These are phyloP conservation scores for Galleria mellonella DNA, from an alignment of 1,140 invertebrate genomes.

Conservation along the genomic window DNA sequence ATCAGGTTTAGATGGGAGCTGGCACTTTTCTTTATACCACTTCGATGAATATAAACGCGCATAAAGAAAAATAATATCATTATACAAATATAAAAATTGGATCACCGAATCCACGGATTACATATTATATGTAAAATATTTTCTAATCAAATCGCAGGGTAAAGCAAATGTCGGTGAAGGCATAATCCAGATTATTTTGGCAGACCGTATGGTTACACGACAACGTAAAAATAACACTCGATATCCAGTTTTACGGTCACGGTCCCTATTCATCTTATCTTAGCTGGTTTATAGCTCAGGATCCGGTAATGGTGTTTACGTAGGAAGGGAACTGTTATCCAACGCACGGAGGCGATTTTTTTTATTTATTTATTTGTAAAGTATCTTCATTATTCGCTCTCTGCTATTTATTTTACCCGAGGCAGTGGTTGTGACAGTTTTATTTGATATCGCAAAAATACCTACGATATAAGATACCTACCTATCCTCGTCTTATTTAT, in stretches of 20 bases:
- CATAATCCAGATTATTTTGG: slow-evolving; percentile 2
- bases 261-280: slow-evolving; percentile 36
- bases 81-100: too few species aligned
- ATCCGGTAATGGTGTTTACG: slow-evolving; percentile 33
- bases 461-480: too few species aligned
- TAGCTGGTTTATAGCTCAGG: slow-evolving; percentile 26
- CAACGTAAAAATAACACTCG: slow-evolving; percentile 17
- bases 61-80: too few species aligned
- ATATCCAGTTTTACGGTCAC: slow-evolving; percentile 28
- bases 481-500: slow-evolving; percentile 7
- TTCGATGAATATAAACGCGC: too few species aligned
- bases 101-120: too few species aligned
- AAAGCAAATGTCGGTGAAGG: background rate
- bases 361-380: slow-evolving; percentile 32
- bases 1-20: too few species aligned
- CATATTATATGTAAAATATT: too few species aligned
- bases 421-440: slow-evolving; percentile 10
- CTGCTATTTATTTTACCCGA: slow-evolving; percentile 12
- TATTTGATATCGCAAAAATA: slow-evolving; percentile 13
- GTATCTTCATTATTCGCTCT: slow-evolving; percentile 18
- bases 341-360: slow-evolving; percentile 10
- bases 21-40: too few species aligned
- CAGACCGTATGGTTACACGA: slow-evolving; percentile 7
- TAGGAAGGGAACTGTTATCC: slow-evolving; percentile 12
- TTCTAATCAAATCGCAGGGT: background rate